Conservation (phyloP, 2,113 vertebrate species). For the Taurulus bubalis region DNA sequence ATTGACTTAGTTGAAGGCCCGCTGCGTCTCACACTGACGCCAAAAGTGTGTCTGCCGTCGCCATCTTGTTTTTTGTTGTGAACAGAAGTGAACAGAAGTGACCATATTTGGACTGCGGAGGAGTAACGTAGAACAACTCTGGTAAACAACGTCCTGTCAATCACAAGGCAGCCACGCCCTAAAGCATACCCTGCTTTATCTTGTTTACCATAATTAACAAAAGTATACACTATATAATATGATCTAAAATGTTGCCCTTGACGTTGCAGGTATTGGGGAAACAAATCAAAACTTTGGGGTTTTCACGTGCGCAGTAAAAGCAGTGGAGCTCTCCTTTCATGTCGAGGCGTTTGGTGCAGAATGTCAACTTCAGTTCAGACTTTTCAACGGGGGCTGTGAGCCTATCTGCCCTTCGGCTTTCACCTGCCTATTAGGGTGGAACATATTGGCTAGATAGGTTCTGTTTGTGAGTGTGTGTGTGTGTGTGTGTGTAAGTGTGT, state of each 20-base stretch:
- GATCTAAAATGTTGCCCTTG: neutral
- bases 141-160: neutral
- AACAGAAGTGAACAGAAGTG: neutral
- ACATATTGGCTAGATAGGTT: constrained; percentile 70
- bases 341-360: constrained; percentile 44
- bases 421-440: constrained; percentile 74
- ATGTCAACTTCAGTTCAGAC: constrained; percentile 57
- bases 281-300: neutral
- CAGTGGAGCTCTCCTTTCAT: constrained; percentile 26
- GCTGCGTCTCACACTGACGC: no score
- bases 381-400: constrained; percentile 52
- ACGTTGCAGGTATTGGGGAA: neutral
- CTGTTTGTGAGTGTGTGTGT: constrained; percentile 37
- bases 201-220: neutral
- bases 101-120: neutral
- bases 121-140: no score
- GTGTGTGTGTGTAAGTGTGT: constrained; percentile 25
- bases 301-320: constrained; percentile 6
- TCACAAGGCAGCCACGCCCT: neutral
- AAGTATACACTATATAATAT: neutral
- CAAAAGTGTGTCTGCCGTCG: neutral
- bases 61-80: neutral
- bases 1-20: neutral
- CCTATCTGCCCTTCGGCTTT: constrained; percentile 61
- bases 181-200: neutral